phyloP scores from a whole-genome alignment of 2,113 vertebrate species.

The Prionailurus bengalensis region DNA sequence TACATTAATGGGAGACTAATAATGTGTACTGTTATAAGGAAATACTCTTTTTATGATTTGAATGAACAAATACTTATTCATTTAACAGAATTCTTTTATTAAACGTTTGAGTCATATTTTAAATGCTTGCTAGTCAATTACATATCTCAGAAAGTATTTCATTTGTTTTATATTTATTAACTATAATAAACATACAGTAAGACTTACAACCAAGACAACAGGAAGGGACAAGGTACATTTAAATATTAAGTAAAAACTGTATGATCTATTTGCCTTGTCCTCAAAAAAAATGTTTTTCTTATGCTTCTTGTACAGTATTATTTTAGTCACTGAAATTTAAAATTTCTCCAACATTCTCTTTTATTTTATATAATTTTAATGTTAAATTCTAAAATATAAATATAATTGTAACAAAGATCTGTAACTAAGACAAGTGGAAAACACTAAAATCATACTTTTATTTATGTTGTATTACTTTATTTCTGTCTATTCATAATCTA shows the following conservation, averaged over 20 bases:
- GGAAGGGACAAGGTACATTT: background rate
- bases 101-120: background rate
- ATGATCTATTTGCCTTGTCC: background rate
- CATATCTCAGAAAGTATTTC: background rate
- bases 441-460: background rate
- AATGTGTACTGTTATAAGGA: background rate
- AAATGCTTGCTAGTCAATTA: background rate
- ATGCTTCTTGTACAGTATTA: background rate
- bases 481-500: background rate
- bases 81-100: background rate
- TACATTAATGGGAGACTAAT: background rate
- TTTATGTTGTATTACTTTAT: background rate
- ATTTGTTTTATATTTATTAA: background rate
- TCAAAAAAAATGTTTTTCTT: background rate
- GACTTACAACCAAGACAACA: background rate
- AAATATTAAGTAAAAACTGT: background rate
- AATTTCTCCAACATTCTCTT: background rate
- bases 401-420: background rate
- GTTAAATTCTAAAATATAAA: background rate
- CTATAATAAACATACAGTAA: background rate
- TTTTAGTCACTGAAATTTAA: background rate
- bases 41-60: background rate
- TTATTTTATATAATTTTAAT: background rate
- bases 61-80: background rate
- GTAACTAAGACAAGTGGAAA: background rate